These are phyloP conservation scores for Linepithema humile DNA, from an alignment of 1,140 invertebrate genomes.

Conservation along the genomic window DNA sequence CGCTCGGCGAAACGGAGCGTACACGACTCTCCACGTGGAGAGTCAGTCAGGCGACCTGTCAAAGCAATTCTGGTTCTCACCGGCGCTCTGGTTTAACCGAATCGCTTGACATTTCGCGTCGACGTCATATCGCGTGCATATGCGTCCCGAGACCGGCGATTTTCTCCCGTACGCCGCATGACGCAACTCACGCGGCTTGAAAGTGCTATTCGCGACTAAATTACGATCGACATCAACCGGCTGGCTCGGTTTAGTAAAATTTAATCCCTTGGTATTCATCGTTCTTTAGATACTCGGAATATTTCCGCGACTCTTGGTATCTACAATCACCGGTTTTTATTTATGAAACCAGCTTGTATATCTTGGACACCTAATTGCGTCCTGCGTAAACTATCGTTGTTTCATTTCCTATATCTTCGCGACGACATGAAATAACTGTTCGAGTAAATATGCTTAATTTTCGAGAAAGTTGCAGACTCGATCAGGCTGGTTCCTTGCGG, in stretches of 20 bases:
- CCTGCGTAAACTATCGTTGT: neutral
- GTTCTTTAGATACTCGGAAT: neutral
- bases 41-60: conserved; percentile 32
- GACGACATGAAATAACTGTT: neutral
- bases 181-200: neutral
- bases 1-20: conserved; percentile 53
- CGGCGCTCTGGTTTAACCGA: neutral
- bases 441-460: conserved; percentile 58
- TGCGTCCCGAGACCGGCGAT: neutral
- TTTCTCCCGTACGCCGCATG: neutral
- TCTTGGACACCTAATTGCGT: neutral
- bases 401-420: conserved; percentile 15
- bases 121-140: neutral
- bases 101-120: conserved; percentile 11
- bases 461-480: conserved; percentile 42
- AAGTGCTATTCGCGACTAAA: neutral
- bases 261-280: neutral
- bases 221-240: neutral
- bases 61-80: conserved; percentile 21
- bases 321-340: neutral
- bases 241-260: neutral
- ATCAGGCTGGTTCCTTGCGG: conserved; percentile 41
- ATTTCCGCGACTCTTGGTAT: neutral
- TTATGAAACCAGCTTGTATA: neutral
- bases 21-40: conserved; percentile 65